Percentiles rank a stretch among this genome's conserved stretches.
Conservation (phyloP, 2,888 invertebrate species). For the Eulithis prunata region DNA sequence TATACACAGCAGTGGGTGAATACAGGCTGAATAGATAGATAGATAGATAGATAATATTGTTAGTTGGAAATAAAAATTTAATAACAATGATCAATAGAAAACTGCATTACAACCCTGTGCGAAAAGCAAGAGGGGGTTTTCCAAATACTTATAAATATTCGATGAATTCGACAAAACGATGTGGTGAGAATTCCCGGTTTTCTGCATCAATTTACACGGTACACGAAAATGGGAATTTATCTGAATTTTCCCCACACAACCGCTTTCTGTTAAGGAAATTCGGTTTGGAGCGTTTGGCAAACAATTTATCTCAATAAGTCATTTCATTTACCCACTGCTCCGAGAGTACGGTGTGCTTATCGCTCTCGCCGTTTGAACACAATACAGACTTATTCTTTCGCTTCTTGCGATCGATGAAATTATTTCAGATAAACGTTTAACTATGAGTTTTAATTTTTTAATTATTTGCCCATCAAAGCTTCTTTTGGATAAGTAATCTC, state of each 20-base stretch:
- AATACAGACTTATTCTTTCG: slow-evolving; percentile 28
- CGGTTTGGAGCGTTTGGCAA: slow-evolving; percentile 58
- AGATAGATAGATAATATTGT: too few species aligned
- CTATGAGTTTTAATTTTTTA: neutral
- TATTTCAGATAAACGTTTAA: slow-evolving; percentile 4
- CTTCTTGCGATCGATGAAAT: slow-evolving; percentile 19
- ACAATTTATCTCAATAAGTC: slow-evolving; percentile 63
- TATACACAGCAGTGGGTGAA: too few species aligned
- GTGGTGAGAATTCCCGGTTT: slow-evolving; percentile 33
- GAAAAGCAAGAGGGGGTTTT: slow-evolving; percentile 9
- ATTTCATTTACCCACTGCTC: slow-evolving; percentile 50
- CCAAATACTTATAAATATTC: slow-evolving; percentile 40
- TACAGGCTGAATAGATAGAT: too few species aligned
- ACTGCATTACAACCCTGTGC: neutral
- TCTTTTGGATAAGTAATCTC: too few species aligned
- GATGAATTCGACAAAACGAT: slow-evolving; percentile 36
- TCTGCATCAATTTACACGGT: slow-evolving; percentile 40
- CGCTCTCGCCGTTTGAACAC: slow-evolving; percentile 27
- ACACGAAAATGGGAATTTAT: slow-evolving; percentile 44
- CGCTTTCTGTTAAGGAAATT: slow-evolving; percentile 49
- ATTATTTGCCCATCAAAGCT: too few species aligned
- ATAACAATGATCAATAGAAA: slow-evolving; percentile 8
- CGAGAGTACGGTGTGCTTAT: slow-evolving; percentile 44
- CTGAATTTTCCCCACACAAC: slow-evolving; percentile 40
- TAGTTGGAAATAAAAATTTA: too few species aligned